Base-by-base conservation (phyloP, 2,797 vertebrate species). In the Acrossocheilus wenchowensis region DNA sequence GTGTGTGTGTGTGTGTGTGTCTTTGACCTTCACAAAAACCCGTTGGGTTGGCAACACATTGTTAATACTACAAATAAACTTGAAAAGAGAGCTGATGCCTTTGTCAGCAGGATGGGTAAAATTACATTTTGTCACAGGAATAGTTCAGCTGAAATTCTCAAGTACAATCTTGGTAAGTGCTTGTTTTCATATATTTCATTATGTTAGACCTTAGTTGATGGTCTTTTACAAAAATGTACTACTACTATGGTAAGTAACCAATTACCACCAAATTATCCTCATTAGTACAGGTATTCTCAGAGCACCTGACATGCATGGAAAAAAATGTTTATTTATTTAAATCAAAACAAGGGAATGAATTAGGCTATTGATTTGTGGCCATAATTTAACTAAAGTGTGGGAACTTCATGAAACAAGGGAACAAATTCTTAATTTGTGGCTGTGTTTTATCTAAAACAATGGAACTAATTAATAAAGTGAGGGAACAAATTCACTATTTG, bases 1-100 rank as follows among this genome's bases (percentile, higher is more conserved):
- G 54, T 80, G 75, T 89, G 71, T 90, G 89, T 84, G 74, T 87
- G 54, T 80, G 71, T 69, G 89, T 83, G 75, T 87, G 62, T 80
- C 30, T 78, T 57, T 86, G 68, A 89, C 88, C 86, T 89, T 87
- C 81, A 81, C n/a, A 73, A 39, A 50, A 66, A 75, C 60, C 34
- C n/a, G 64, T 50, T 79, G 71, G n/a, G 34, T 86, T 83, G 75
- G 78, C 78, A 64, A 78, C 60, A 71, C 83, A 79, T 71, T 83
- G 84, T 66, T 83, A 34, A 54, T 12, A 69, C 26, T 78, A 78
- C 52, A 71, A 85, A 57, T 69, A 79, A 69, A 60, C 75, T 52
- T 68, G 72, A 41, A 79, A 79, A 60, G 11, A 57, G 36, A 71
- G 64, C 83, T 34, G 62, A 71, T 30, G 48, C 73, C 66, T 62